Percentiles rank a stretch among this genome's conserved stretches.
phyloP scores from a whole-genome alignment of 2,797 vertebrate species.

The Falco peregrinus region DNA sequence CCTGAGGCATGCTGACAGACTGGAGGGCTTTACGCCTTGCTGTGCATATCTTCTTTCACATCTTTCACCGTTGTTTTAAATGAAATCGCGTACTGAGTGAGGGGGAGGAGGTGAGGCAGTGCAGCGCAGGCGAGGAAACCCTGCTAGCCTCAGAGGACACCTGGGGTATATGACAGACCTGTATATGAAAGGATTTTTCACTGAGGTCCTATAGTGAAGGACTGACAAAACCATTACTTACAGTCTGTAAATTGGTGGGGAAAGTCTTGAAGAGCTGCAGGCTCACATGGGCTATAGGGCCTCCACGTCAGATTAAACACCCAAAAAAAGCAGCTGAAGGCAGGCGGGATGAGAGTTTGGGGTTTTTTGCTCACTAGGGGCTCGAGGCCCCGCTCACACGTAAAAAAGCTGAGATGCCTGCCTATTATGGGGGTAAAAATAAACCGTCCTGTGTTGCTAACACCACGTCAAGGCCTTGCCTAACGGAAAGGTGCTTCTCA shows the following conservation, averaged over 20 bases:
- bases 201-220: background rate
- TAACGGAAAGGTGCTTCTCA: background rate
- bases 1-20: constrained; percentile 24
- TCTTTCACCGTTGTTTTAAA: constrained; percentile 7
- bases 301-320: background rate
- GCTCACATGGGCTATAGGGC: background rate
- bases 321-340: background rate
- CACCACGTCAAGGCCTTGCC: background rate
- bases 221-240: background rate
- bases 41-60: constrained; percentile 38
- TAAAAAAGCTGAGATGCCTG: background rate
- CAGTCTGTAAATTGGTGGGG: background rate
- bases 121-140: background rate
- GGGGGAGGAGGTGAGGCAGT: background rate
- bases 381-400: background rate
- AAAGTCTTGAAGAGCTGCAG: background rate
- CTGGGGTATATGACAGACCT: background rate
- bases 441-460: background rate
- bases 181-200: background rate
- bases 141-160: background rate
- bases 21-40: constrained; percentile 31
- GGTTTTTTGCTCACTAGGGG: background rate
- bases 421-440: background rate
- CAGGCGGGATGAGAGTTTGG: background rate
- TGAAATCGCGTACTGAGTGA: background rate